phyloP scores from a whole-genome alignment of 2,113 vertebrate species.

The Paraplagusia blochii region DNA sequence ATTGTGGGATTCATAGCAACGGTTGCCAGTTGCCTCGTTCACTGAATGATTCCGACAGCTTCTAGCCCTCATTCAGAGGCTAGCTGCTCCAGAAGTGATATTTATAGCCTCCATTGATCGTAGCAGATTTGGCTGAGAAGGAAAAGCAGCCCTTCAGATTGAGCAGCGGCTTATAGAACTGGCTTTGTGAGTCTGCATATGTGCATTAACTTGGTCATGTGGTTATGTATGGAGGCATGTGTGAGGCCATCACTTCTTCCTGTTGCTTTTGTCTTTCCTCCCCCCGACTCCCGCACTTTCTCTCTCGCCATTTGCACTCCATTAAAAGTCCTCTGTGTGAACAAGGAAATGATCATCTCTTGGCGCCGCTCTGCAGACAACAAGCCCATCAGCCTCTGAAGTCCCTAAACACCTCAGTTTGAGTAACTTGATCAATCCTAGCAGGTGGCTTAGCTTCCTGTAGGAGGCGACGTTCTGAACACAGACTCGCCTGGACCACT shows the following conservation, averaged over 20 bases:
- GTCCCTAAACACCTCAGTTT: conserved; percentile 20
- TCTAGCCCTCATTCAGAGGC: conserved; percentile 52
- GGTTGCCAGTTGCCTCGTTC: conserved; percentile 46
- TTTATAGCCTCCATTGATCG: conserved; percentile 76
- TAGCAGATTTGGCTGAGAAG: conserved; percentile 60
- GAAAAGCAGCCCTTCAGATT: conserved; percentile 60
- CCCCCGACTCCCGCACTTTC: not conserved
- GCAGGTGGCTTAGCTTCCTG: conserved; percentile 34
- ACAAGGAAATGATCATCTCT: conserved; percentile 11
- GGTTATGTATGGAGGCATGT: conserved; percentile 7
- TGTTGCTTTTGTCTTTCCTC: not conserved
- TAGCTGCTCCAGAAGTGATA: conserved; percentile 61
- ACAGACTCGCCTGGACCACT: conserved; percentile 30
- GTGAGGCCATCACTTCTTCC: conserved; percentile 1
- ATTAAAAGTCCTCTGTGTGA: conserved; percentile 11
- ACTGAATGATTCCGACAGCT: conserved; percentile 55
- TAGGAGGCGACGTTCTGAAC: conserved; percentile 35
- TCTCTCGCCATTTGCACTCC: conserved; percentile 15
- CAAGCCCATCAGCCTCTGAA: conserved; percentile 15
- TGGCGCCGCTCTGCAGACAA: conserved; percentile 3
- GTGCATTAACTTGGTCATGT: not conserved
- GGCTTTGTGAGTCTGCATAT: conserved; percentile 19
- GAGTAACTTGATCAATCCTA: conserved; percentile 39
- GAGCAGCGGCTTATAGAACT: conserved; percentile 32
- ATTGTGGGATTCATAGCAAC: conserved; percentile 43